Evolutionary conservation across 2,113 vertebrate species (phyloP).

Genomic region (Edolisoma coerulescens): DNA sequence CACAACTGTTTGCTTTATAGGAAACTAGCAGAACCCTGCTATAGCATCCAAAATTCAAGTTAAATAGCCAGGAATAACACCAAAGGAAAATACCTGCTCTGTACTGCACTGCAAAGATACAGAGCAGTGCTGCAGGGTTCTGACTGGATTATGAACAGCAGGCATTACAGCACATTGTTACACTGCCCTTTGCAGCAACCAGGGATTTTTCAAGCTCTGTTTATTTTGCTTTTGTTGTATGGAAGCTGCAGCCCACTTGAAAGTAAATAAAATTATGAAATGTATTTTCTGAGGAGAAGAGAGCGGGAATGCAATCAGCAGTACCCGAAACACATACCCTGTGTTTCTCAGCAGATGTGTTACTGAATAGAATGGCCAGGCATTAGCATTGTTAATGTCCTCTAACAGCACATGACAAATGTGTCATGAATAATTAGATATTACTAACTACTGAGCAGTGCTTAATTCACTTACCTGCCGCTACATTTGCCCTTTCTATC

Average conservation of each 20-base stretch:
- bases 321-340: background rate
- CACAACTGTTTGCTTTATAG: background rate
- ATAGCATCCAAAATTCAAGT: background rate
- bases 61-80: background rate
- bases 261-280: background rate
- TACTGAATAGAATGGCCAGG: background rate
- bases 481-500: conserved; percentile 42
- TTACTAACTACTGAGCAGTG: conserved; percentile 43
- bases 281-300: background rate
- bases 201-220: background rate
- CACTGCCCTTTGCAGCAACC: background rate
- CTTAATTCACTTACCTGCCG: conserved; percentile 36
- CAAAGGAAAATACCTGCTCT: background rate
- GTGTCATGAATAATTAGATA: conserved; percentile 54
- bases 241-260: background rate
- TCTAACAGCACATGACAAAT: conserved; percentile 21
- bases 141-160: background rate
- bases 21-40: background rate
- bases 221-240: background rate
- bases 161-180: background rate
- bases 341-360: background rate
- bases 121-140: background rate
- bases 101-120: background rate
- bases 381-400: conserved; percentile 36
- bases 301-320: background rate